Evolutionary conservation across 2,888 invertebrate species (phyloP).

Genomic region (Podabrus alpinus): DNA sequence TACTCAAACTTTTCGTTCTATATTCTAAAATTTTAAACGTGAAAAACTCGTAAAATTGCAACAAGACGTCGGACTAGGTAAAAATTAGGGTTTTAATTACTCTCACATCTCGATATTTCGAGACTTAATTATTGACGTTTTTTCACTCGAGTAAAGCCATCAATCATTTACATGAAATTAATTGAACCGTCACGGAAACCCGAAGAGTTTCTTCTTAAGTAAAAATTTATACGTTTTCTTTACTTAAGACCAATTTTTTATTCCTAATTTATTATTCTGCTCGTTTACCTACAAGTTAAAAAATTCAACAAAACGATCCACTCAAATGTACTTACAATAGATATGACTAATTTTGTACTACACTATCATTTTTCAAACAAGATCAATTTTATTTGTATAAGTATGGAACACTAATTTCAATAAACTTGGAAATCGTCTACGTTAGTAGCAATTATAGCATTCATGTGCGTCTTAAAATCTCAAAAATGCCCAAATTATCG

Average conservation of each 20-base stretch:
- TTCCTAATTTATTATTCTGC: background rate
- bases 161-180: background rate
- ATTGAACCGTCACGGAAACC: background rate
- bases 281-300: background rate
- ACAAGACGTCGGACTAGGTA: background rate
- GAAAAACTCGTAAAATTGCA: background rate
- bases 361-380: constrained; percentile 6
- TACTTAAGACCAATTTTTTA: background rate
- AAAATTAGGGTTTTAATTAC: background rate
- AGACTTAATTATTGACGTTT: background rate
- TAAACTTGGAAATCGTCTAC: background rate
- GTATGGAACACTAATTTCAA: background rate
- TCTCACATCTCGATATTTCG: background rate
- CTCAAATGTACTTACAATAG: constrained; percentile 10
- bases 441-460: background rate
- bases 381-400: constrained; percentile 4
- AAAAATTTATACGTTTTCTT: background rate
- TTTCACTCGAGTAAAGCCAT: background rate
- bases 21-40: background rate
- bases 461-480: background rate
- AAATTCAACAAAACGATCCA: background rate
- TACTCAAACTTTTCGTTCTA: background rate
- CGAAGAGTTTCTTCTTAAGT: background rate
- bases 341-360: constrained; percentile 18
- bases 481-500: background rate